Base-by-base conservation (phyloP, 2,797 vertebrate genomes). In the Coreius guichenoti region DNA sequence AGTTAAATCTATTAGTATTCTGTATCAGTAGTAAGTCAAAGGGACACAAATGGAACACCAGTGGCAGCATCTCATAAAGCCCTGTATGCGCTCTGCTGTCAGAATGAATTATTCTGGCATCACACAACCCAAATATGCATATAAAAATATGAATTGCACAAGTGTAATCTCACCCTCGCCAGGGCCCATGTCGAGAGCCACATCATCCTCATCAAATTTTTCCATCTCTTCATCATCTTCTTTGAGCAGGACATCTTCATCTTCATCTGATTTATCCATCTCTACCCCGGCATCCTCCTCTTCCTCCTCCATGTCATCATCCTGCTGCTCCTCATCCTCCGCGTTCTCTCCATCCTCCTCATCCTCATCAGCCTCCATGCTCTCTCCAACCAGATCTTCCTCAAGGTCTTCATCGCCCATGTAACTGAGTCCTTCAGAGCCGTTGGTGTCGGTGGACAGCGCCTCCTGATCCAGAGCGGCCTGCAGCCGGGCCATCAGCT, bases 401-500 rank as follows among this genome's bases (percentile, higher is more conserved):
- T 88, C 87, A 33, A 94, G 95, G 23, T 75, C 89, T 82, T 91
- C 87, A 74, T 94, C 94, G 23, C 85, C 91, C 31, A 94, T 92
- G 3, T 86, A 73, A 2, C 51, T 19, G 54, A 31, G 91, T 31
- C 84, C 90, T n/a, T 88, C 90, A 43, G 91, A 91, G 54, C 86
- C 65, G 81, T 88, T 88, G 58, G 89, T 92, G 4, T 86, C 89
- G 31, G 80, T 95, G 17, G 92, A 93, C 2, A 94, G 92, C 92
- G 93, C 94, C 96, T 97, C 97, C 77, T 97, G 96, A 79, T 97
- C 94, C 74, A 98, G 91, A 78, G 96, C 97, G 95, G 96, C 96
- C 96, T 99, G 97, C 92, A 99, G 96, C 68, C 98, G 96, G 92
- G 98, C 97, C 97, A 99, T 98, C 84, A 99, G 95, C 21, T 99